phyloP scores from a whole-genome alignment of 2,797 vertebrate species.

The Glyptemys insculpta region DNA sequence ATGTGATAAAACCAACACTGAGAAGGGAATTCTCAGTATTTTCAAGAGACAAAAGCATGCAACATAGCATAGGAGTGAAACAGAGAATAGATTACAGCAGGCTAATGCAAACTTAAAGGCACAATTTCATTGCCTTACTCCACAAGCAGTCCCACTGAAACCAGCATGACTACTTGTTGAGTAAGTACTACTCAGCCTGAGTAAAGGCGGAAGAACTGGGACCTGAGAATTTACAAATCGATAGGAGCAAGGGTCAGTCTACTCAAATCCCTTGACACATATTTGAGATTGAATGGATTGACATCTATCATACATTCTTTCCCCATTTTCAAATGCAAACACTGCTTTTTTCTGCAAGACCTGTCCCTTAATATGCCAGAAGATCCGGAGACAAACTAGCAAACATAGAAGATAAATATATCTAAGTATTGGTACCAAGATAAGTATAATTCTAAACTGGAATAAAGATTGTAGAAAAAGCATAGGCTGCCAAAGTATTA shows the following conservation, averaged over 20 bases:
- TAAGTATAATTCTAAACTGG: neutral
- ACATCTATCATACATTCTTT: neutral
- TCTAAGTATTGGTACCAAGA: neutral
- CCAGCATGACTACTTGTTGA: neutral
- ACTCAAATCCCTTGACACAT: neutral
- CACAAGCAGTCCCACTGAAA: neutral
- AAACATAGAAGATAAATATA: neutral
- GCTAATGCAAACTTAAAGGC: neutral
- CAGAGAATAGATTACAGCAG: neutral
- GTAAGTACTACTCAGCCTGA: neutral
- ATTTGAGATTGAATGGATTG: neutral
- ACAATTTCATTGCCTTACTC: neutral
- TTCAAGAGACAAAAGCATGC: neutral
- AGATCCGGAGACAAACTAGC: neutral
- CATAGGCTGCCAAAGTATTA: neutral
- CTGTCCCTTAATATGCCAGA: neutral
- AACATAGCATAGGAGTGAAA: neutral
- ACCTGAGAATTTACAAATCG: neutral
- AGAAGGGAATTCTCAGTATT: neutral
- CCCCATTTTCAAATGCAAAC: neutral
- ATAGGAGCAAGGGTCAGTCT: neutral
- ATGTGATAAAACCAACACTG: neutral
- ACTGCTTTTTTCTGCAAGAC: neutral
- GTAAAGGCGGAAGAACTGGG: neutral
- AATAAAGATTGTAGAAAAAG: neutral